phyloP scores from a whole-genome alignment of 2,113 vertebrate species.

The Microtus richardsoni region DNA sequence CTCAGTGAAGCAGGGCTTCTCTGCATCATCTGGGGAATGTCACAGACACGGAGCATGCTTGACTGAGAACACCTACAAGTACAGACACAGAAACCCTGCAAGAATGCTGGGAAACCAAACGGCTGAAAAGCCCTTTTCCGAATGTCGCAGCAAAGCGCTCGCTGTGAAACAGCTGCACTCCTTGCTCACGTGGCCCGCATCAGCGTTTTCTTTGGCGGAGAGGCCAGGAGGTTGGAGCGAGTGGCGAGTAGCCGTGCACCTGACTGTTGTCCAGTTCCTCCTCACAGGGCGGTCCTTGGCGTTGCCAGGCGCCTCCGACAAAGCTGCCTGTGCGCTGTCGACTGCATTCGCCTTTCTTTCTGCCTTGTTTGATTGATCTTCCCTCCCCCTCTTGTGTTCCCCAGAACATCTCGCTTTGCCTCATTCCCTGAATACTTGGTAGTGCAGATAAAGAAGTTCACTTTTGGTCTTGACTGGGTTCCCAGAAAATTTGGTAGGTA shows the following conservation, averaged over 20 bases:
- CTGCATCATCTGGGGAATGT: neutral
- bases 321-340: neutral
- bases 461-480: conserved; percentile 98
- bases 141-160: neutral
- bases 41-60: neutral
- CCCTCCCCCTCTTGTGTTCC: conserved; percentile 74
- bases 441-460: conserved; percentile 99
- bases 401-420: conserved; percentile 95
- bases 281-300: neutral
- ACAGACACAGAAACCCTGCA: neutral
- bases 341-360: conserved; percentile 30
- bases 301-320: neutral
- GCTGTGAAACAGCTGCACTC: neutral
- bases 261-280: neutral
- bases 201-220: neutral
- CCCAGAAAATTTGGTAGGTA: conserved; percentile 97
- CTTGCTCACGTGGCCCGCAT: accelerated
- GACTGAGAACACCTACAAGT: neutral
- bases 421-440: conserved; percentile 97
- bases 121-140: neutral
- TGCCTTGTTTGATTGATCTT: conserved; percentile 63
- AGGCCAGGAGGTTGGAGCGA: neutral
- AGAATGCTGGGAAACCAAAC: neutral
- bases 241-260: neutral
- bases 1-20: neutral